Conservation (phyloP, 2,797 vertebrate genomes). For the Danio kyathit region DNA sequence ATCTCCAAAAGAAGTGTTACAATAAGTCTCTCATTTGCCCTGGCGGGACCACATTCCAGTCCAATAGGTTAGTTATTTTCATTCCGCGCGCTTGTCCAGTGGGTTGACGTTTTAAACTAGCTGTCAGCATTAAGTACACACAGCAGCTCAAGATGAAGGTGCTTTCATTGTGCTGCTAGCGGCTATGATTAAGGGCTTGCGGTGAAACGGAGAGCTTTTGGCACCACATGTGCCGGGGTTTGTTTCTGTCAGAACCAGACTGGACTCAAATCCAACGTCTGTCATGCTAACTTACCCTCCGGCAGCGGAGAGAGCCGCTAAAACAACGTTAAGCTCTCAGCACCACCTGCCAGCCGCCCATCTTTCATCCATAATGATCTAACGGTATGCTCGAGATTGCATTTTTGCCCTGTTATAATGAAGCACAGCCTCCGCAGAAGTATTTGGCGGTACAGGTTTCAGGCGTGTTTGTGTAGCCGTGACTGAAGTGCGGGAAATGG, state of each 20-base stretch:
- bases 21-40: constrained; percentile 42
- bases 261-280: not conserved
- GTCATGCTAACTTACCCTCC: constrained; percentile 24
- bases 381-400: constrained; percentile 9
- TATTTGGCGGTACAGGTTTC: constrained; percentile 35
- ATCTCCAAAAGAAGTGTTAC: not conserved
- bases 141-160: constrained; percentile 31
- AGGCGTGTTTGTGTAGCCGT: constrained; percentile 46
- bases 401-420: constrained; percentile 29
- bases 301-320: constrained; percentile 12
- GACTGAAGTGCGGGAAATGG: constrained; percentile 38
- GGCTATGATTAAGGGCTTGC: constrained; percentile 47
- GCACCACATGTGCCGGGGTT: constrained; percentile 22
- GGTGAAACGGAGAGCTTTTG: constrained; percentile 32
- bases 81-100: constrained; percentile 44
- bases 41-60: constrained; percentile 43
- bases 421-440: constrained; percentile 6
- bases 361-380: constrained; percentile 29
- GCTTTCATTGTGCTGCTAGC: constrained; percentile 23
- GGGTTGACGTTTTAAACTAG: constrained; percentile 23
- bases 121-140: constrained; percentile 49
- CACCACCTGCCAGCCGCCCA: not conserved
- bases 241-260: constrained; percentile 40
- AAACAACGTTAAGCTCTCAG: constrained; percentile 21
- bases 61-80: constrained; percentile 45